A percentile compares a stretch with the other conserved stretches of the same genome.
These are phyloP conservation scores for Falco peregrinus DNA, from an alignment of 2,797 vertebrate species.

Conservation along the genomic window DNA sequence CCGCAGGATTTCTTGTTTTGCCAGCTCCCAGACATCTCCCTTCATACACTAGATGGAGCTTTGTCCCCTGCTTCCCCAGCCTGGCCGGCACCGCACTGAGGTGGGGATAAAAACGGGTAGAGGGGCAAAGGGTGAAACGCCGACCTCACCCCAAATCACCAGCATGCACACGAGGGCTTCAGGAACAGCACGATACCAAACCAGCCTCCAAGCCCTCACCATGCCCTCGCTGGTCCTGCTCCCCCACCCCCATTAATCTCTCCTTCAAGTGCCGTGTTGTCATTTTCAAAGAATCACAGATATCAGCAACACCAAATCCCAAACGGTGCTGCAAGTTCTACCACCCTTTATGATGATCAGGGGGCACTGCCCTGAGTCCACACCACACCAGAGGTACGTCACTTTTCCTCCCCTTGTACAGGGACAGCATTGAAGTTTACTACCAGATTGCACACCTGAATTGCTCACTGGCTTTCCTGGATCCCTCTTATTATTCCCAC, in stretches of 20 bases:
- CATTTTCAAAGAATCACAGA: not conserved
- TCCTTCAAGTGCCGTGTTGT: fast-evolving
- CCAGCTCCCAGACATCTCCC: not conserved
- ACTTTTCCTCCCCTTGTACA: not conserved
- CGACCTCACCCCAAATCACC: not conserved
- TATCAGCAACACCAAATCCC: not conserved
- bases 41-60: constrained; percentile 75
- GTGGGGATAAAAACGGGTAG: not conserved
- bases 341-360: not conserved
- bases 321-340: not conserved
- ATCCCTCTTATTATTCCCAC: not conserved
- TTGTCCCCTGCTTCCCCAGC: not conserved
- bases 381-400: not conserved
- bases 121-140: not conserved
- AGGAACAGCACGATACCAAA: fast-evolving
- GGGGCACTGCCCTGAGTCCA: not conserved
- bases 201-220: fast-evolving
- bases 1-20: not conserved
- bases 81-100: not conserved
- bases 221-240: not conserved
- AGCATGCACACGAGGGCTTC: not conserved
- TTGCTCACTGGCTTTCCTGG: not conserved
- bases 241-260: not conserved
- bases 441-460: not conserved
- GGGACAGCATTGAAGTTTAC: not conserved